Base-by-base conservation (phyloP, 2,888 invertebrate genomes). In the Drosophila kambysellisi region DNA sequence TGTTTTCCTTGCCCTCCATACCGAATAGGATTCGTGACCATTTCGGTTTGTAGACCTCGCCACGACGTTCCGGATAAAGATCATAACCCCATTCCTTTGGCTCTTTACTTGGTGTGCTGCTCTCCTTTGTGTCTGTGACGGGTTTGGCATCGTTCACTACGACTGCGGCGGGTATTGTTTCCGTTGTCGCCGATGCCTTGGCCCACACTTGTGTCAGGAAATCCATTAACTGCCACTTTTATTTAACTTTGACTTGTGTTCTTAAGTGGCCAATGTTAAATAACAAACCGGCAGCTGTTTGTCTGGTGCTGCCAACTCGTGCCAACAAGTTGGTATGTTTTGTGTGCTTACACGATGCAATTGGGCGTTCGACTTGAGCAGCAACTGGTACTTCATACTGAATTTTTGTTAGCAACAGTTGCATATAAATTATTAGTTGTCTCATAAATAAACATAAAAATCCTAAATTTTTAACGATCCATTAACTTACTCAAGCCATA, bases 31-130 rank as follows among this genome's bases (percentile, higher is more conserved):
- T 92, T 67, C 94, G 94, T 3, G 93, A 91, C 92, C 95, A 93
- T 86, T 93, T 94, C 0, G 95, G 94, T 74, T 94, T 94, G 82
- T 94, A 95, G 41, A 94, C 93, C 30, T 91, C 93, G 0, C 96
- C 96, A 86, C 95, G 94, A 83, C 98, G 94, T 92, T 97, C 97
- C 0, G 98, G 98, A 91, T 97, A 98, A 72, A 97, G 94, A 93
- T 97, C 96, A 90, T 96, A 96, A 69, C 96, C 96, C 96, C 96
- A 96, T 76, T 92, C 91, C 70, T 92, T 92, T 11, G 75, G 29
- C 43, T 76, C 69, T 60, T 81, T 57, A 50, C 37, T 46, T 32
- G 52, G 17, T 17, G 61, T 1, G 15, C 50, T 67, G 46, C 17
- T 35, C 11, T 11, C 41, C 1, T 67, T 63, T 8, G 58, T 11